Percentiles rank a stretch among this genome's conserved stretches.
phyloP scores from a whole-genome alignment of 2,797 vertebrate genomes.

The Agapornis canus region DNA sequence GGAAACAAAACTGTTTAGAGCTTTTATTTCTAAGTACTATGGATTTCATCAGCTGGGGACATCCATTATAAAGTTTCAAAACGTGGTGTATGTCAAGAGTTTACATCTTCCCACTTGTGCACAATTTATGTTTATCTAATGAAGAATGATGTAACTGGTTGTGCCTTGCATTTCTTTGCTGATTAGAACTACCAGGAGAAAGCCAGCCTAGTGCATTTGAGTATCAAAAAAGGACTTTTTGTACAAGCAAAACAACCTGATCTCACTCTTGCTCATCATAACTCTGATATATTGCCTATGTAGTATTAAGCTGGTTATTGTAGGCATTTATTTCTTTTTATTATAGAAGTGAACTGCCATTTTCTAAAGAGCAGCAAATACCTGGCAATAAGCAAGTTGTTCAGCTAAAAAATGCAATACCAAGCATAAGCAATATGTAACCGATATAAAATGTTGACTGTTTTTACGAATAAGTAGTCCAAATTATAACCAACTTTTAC shows the following conservation, averaged over 20 bases:
- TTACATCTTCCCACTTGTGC: neutral
- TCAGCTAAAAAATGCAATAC: neutral
- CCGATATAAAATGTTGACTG: neutral
- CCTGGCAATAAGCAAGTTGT: neutral
- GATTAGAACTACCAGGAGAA: neutral
- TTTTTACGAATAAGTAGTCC: neutral
- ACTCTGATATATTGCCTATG: neutral
- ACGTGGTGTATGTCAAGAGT: neutral
- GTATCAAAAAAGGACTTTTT: neutral
- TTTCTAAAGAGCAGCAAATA: neutral
- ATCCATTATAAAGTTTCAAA: neutral
- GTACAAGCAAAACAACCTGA: neutral
- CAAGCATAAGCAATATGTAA: neutral
- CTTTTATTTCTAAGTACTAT: neutral
- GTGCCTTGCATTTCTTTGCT: neutral
- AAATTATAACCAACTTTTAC: neutral
- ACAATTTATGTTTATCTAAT: neutral
- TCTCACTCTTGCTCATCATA: neutral
- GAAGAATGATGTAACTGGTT: neutral
- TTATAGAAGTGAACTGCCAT: neutral
- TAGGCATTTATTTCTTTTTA: neutral
- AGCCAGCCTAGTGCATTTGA: neutral
- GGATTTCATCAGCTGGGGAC: accelerated
- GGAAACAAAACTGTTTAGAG: neutral
- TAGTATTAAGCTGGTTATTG: neutral